A percentile compares a stretch with the other conserved stretches of the same genome.
Conservation (phyloP, 2,797 vertebrate species). For the Mormyrus hasselquistii region DNA sequence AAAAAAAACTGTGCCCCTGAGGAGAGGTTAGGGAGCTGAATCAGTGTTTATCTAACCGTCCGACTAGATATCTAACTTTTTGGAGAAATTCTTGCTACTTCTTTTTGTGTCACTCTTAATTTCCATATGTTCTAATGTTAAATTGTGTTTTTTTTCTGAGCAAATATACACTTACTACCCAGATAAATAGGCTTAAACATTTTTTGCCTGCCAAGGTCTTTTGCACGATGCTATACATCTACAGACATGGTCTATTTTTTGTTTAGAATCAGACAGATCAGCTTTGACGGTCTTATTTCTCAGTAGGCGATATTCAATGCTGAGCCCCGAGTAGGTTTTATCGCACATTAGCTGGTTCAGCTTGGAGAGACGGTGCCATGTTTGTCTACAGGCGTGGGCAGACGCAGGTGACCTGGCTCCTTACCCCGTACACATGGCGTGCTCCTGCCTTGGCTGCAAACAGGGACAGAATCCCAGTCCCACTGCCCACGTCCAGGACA, state of each 20-base stretch:
- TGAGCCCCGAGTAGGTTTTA: neutral
- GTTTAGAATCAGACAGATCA: neutral
- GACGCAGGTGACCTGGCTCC: neutral
- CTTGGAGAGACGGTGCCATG: neutral
- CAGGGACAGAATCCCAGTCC: conserved; percentile 96
- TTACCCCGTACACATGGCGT: conserved; percentile 80
- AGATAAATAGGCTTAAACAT: neutral
- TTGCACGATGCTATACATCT: neutral
- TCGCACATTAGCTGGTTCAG: neutral
- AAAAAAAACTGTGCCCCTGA: neutral
- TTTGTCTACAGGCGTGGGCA: neutral
- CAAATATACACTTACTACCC: neutral
- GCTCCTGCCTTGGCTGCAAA: conserved; percentile 97
- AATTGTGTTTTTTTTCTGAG: neutral
- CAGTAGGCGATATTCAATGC: neutral
- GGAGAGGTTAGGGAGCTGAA: neutral
- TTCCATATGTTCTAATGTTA: neutral
- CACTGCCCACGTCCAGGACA: conserved; percentile 93
- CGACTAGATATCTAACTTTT: neutral
- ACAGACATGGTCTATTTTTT: neutral
- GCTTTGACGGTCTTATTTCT: neutral
- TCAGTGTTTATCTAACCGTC: neutral
- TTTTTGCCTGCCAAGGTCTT: neutral
- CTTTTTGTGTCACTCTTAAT: neutral
- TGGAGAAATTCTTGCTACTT: neutral